These are phyloP conservation scores for Drosophila stalkeri DNA, from an alignment of 2,888 invertebrate species.

Conservation along the genomic window DNA sequence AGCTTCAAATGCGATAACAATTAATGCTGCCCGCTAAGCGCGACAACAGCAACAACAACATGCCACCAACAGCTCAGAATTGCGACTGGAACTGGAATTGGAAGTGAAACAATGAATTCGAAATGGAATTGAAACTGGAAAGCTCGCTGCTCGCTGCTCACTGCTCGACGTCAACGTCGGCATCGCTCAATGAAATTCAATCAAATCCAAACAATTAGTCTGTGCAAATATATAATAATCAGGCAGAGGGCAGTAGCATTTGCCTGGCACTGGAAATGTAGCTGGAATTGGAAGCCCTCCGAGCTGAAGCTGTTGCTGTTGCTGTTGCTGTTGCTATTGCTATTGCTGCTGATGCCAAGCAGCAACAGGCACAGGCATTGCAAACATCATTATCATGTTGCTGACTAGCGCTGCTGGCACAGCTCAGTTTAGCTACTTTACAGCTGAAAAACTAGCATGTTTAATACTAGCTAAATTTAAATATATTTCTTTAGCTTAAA, in stretches of 20 bases:
- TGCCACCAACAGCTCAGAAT: conserved; percentile 72
- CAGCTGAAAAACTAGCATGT: not conserved
- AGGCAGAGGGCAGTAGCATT: conserved; percentile 14
- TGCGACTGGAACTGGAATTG: conserved; percentile 56
- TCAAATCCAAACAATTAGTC: conserved; percentile 74
- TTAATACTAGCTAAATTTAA: not conserved
- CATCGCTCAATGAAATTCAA: conserved; percentile 73
- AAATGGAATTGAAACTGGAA: conserved; percentile 26
- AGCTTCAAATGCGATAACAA: conserved; percentile 59
- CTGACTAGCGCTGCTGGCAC: not conserved
- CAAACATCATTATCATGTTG: not conserved
- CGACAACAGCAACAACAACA: conserved; percentile 68
- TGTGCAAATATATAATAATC: conserved; percentile 61
- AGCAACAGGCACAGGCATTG: conserved; percentile 17
- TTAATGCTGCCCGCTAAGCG: conserved; percentile 61
- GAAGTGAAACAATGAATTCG: conserved; percentile 31
- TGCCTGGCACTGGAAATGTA: conserved; percentile 16
- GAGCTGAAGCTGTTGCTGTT: not conserved
- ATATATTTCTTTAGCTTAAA: not conserved
- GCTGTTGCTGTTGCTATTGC: not conserved
- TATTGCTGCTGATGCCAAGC: conserved; percentile 4
- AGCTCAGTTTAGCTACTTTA: not conserved
- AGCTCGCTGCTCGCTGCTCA: not conserved
- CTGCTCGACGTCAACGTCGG: conserved; percentile 17
- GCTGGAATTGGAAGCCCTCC: conserved; percentile 24